phyloP scores from a whole-genome alignment of 2,888 invertebrate species.

The Drosophila recens region DNA sequence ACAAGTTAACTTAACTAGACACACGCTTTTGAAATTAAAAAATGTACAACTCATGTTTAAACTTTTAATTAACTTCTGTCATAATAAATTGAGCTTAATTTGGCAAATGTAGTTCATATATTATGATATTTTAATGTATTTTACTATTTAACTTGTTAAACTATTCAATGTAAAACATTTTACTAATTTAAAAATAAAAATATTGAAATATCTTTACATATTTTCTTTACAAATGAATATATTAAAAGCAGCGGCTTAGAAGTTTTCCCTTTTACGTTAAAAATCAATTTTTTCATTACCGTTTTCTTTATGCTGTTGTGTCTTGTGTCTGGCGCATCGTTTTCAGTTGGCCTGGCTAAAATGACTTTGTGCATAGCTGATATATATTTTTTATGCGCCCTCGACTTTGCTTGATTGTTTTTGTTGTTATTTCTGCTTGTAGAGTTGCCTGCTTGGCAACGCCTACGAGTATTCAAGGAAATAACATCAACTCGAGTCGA shows the following conservation, averaged over 20 bases:
- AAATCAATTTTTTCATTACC: conserved; percentile 4
- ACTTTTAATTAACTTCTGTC: background rate
- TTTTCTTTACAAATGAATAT: background rate
- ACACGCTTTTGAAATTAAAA: too few relatives aligned
- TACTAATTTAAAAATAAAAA: background rate
- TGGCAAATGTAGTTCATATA: too few relatives aligned
- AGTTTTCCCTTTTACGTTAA: background rate
- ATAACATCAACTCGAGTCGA: conserved; percentile 54
- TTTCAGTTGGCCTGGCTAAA: conserved; percentile 32
- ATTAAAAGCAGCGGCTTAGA: background rate
- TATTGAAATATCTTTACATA: background rate
- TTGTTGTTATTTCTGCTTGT: conserved; percentile 10
- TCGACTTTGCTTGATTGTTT: conserved; percentile 18
- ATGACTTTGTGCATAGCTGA: conserved; percentile 68
- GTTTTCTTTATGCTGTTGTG: background rate
- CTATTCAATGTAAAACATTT: background rate
- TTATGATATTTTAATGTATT: too few relatives aligned
- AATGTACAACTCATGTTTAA: background rate
- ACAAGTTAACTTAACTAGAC: background rate
- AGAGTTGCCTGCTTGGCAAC: conserved; percentile 29
- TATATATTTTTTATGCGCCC: conserved; percentile 19
- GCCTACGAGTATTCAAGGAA: conserved; percentile 65
- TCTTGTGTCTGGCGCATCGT: background rate
- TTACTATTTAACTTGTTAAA: too few relatives aligned
- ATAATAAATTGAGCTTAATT: too few relatives aligned